phyloP scores from a whole-genome alignment of 2,797 vertebrate species.

The Melanotaenia boesemani region DNA sequence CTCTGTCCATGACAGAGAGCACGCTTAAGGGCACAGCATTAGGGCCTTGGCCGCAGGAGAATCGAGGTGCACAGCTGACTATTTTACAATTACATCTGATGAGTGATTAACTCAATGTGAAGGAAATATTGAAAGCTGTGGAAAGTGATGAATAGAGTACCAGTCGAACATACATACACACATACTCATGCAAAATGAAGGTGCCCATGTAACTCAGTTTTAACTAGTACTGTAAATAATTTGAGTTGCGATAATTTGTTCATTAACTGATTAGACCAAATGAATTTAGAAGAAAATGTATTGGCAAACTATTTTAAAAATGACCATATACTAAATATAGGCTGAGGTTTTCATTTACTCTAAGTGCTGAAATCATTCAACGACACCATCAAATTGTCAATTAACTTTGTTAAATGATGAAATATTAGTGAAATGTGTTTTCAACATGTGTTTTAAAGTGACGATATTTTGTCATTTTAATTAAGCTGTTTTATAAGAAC shows the following conservation, averaged over 20 bases:
- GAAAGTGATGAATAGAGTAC: not conserved
- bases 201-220: not conserved
- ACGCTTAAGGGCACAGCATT: slow-evolving; percentile 38
- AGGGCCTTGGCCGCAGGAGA: slow-evolving; percentile 25
- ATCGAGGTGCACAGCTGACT: slow-evolving; percentile 20
- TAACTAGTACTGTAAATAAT: not conserved
- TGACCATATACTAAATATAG: too few species aligned
- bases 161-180: not conserved
- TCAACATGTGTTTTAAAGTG: too few species aligned
- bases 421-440: too few species aligned
- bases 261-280: not conserved
- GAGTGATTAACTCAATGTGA: not conserved
- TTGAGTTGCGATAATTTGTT: not conserved
- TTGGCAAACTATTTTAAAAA: not conserved
- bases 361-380: too few species aligned
- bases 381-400: too few species aligned
- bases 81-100: slow-evolving; percentile 13
- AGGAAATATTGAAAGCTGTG: not conserved
- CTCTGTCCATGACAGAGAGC: slow-evolving; percentile 48
- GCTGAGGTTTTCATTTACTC: too few species aligned
- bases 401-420: too few species aligned
- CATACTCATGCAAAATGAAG: not conserved
- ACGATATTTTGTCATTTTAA: too few species aligned
- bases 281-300: not conserved
- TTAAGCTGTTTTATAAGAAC: too few species aligned